Evolutionary conservation across 2,888 invertebrate genomes (phyloP).

Genomic region (Calliopum simillimum): DNA sequence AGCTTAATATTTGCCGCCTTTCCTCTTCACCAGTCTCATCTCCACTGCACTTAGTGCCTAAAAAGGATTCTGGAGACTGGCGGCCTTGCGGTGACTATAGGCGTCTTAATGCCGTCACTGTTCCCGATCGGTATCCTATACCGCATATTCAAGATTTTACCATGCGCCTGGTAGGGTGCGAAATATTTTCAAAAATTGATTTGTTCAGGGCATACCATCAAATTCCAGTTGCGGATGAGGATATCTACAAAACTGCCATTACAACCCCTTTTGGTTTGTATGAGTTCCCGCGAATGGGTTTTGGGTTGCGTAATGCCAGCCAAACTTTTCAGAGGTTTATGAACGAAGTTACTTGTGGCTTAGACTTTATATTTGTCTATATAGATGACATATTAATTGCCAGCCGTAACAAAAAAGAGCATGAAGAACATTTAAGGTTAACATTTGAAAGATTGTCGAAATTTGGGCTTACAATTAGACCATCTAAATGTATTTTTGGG

Average conservation of each 20-base stretch:
- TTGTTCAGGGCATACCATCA: conserved; percentile 55
- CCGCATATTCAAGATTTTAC: conserved; percentile 26
- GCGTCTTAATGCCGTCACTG: conserved; percentile 20
- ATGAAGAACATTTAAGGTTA: conserved; percentile 42
- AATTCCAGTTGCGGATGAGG: conserved; percentile 55
- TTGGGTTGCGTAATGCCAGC: conserved; percentile 54
- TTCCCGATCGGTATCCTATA: conserved; percentile 28
- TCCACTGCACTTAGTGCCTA: conserved; percentile 31
- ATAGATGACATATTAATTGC: conserved; percentile 54
- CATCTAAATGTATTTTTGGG: conserved; percentile 22
- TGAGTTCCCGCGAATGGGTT: conserved; percentile 53
- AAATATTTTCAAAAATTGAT: conserved; percentile 10
- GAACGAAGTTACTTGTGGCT: conserved; percentile 47
- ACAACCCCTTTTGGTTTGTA: conserved; percentile 59
- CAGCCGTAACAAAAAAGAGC: conserved; percentile 41
- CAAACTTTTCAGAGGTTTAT: conserved; percentile 61
- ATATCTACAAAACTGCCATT: conserved; percentile 60
- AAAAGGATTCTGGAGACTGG: conserved; percentile 35
- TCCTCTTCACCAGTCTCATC: too few species aligned
- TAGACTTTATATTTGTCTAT: conserved; percentile 50
- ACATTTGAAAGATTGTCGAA: conserved; percentile 41
- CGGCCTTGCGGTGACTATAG: conserved; percentile 28
- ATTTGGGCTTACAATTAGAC: conserved; percentile 24
- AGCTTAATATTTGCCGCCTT: too few species aligned
- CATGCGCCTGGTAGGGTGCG: too few species aligned